A percentile compares a stretch with the other conserved stretches of the same genome.
Evolutionary conservation across 30 jellyfish, hydroid and myxozoan species (phyloP).

Genomic region (Nemopilema nomurai): DNA sequence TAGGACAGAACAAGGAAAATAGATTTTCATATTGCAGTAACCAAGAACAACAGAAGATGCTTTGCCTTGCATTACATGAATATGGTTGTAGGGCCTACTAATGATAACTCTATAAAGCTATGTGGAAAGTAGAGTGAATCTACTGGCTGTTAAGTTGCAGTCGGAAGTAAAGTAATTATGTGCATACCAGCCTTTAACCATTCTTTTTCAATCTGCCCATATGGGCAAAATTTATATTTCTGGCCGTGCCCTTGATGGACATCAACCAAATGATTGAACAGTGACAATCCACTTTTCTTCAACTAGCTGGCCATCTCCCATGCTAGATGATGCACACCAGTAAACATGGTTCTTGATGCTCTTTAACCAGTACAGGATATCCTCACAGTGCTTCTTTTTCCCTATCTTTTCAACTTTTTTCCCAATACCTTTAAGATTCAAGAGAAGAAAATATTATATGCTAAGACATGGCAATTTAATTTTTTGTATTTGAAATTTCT

Average conservation of each 20-base stretch:
- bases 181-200: conserved; percentile 29
- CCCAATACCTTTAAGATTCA: neutral
- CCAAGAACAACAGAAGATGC: neutral
- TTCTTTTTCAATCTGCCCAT: conserved; percentile 9
- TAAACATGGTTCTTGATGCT: neutral
- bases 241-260: conserved; percentile 13
- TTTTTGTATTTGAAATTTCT: neutral
- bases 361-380: neutral
- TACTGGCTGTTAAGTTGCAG: neutral
- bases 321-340: neutral
- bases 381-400: neutral
- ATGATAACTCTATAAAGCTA: neutral
- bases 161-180: neutral
- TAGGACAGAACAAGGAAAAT: neutral
- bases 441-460: neutral
- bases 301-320: neutral
- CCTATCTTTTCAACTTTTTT: neutral
- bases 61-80: neutral
- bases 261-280: conserved; percentile 12
- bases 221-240: conserved; percentile 18
- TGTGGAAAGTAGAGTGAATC: neutral
- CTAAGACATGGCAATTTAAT: neutral
- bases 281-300: neutral
- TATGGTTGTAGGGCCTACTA: neutral
- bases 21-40: neutral